Base-by-base conservation (phyloP, 1,140 invertebrate species). In the Fopius arisanus region DNA sequence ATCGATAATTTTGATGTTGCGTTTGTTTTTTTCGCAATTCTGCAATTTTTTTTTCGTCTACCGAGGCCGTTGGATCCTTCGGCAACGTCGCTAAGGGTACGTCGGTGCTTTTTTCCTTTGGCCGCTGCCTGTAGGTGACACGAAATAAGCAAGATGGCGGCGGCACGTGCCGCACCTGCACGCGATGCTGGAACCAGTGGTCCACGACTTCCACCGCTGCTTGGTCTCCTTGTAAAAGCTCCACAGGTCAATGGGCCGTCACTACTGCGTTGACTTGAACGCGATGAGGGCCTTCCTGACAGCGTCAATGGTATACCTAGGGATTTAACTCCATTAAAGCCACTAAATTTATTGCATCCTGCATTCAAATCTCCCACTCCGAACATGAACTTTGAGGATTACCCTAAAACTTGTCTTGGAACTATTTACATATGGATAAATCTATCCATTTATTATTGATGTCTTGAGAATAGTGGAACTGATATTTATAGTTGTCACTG, bases 91-190 rank as follows among this genome's bases (percentile, higher is more conserved):
- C 86, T 87, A 83, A 87, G 87, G 79, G 86, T 84, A 78, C 86
- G 83, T 75, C 85, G 86, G 73, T 88, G 87, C 79, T 84, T 86
- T 79, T 83, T 85, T 70, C 79, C 80, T 31, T 33, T 63, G 16
- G 19, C 63, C 72, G 90, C 70, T 26, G 69, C 89, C 87, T 90
- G 89, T 81, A 93, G 91, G 89, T 94, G 93, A 89, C 93, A 94
- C 90, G 94, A 95, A 90, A 95, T 94, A 89, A 95, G 93, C 93
- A 95, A 94, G 92, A 95, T 94, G 92, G 94, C 94, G 87, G 94
- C 94, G 88, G 93, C 91, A 87, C 94, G 92, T 88, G 94, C 94
- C 91, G 94, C 94, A 94, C 94, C 94, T 95, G 93, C 93, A 89
- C 94, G 91, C 79, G 93, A 94, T 76, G 93, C 91, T 78, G 92